phyloP scores from a whole-genome alignment of 2,888 invertebrate species.

The Polydrusus pterygomalis region DNA sequence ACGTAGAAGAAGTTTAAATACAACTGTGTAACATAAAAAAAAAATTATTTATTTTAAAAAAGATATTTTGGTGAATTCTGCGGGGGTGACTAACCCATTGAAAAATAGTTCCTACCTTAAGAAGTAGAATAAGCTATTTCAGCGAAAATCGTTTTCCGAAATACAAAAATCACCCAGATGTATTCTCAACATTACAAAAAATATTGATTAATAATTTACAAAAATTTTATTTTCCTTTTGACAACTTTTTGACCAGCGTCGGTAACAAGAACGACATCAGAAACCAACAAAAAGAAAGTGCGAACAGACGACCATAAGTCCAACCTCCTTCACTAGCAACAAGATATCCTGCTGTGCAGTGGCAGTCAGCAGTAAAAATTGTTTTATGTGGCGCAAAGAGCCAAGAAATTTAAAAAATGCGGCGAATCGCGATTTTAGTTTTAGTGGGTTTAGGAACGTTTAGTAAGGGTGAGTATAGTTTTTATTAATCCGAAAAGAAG shows the following conservation, averaged over 20 bases:
- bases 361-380: conserved; percentile 34
- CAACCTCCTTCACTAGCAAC: conserved; percentile 45
- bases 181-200: too few species aligned
- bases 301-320: conserved; percentile 44
- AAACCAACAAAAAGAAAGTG: conserved; percentile 52
- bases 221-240: too few species aligned
- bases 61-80: too few species aligned
- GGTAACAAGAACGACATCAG: conserved; percentile 37
- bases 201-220: too few species aligned
- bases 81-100: too few species aligned
- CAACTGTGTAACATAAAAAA: too few species aligned
- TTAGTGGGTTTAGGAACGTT: conserved; percentile 35
- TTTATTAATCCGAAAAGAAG: not conserved
- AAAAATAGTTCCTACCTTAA: too few species aligned
- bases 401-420: conserved; percentile 36
- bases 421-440: conserved; percentile 24
- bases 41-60: too few species aligned
- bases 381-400: conserved; percentile 33
- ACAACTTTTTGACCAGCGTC: not conserved
- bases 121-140: too few species aligned
- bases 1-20: too few species aligned
- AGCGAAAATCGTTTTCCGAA: too few species aligned
- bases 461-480: conserved; percentile 44
- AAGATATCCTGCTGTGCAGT: conserved; percentile 49
- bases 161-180: too few species aligned